Conservation (phyloP, 2,888 invertebrate genomes). For the Caenorhabditis sinica region DNA sequence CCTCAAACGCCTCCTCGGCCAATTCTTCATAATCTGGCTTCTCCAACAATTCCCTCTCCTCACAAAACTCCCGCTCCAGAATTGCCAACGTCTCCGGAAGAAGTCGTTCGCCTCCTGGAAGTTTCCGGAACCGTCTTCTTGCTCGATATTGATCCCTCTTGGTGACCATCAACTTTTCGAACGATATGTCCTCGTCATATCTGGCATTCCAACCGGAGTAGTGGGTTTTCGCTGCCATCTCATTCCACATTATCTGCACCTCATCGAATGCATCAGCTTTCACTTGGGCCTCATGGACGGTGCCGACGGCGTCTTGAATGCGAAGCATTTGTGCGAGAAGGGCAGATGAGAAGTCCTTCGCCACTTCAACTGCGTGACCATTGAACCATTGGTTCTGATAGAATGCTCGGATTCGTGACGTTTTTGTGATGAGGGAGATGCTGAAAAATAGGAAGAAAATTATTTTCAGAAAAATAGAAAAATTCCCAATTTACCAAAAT, state of each 20-base stretch:
- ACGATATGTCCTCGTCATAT: slow-evolving; percentile 95
- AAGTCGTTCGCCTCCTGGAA: slow-evolving; percentile 14
- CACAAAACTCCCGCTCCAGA: neutral
- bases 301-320: neutral
- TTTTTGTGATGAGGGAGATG: neutral
- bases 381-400: slow-evolving; percentile 65
- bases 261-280: slow-evolving; percentile 3
- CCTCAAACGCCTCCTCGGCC: neutral
- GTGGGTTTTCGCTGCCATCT: slow-evolving; percentile 85
- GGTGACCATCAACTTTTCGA: slow-evolving; percentile 56
- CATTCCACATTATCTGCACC: slow-evolving; percentile 85
- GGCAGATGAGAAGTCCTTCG: neutral
- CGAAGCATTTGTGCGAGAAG: slow-evolving; percentile 3
- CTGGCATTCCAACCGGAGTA: slow-evolving; percentile 92
- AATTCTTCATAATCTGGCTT: neutral
- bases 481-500: no score
- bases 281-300: neutral
- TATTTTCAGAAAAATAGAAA: neutral
- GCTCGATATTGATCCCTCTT: slow-evolving; percentile 12
- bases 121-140: slow-evolving; percentile 6
- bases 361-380: slow-evolving; percentile 69
- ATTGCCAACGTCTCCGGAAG: slow-evolving; percentile 6
- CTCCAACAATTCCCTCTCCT: neutral
- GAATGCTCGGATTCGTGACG: neutral
- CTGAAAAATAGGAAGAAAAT: neutral